phyloP scores from a whole-genome alignment of 1,140 invertebrate genomes.

The Reticulitermes speratus region DNA sequence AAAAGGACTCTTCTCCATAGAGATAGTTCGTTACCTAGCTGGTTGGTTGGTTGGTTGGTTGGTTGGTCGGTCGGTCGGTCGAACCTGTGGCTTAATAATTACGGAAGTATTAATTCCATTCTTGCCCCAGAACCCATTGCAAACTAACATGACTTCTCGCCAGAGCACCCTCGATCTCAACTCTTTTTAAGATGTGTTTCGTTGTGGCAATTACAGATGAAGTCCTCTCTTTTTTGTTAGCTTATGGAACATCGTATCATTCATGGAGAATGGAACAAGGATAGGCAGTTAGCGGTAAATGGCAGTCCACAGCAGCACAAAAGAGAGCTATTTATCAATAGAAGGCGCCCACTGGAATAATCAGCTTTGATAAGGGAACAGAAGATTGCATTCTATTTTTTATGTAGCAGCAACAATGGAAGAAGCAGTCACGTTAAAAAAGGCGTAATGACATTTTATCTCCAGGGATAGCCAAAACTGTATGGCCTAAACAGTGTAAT shows the following conservation, averaged over 20 bases:
- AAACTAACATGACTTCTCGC: too few relatives aligned
- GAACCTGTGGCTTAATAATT: too few relatives aligned
- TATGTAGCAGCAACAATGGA: background rate
- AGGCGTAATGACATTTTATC: background rate
- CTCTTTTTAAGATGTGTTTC: too few relatives aligned
- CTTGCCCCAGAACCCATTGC: too few relatives aligned
- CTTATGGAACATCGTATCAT: background rate
- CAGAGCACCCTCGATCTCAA: too few relatives aligned
- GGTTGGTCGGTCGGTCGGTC: too few relatives aligned
- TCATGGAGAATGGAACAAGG: too few relatives aligned
- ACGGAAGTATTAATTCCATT: too few relatives aligned
- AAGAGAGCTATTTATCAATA: background rate
- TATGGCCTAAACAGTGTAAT: background rate
- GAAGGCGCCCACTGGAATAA: background rate
- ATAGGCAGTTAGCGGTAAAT: background rate
- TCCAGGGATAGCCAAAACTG: background rate
- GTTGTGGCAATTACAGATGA: background rate
- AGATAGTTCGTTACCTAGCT: too few relatives aligned
- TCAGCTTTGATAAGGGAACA: background rate
- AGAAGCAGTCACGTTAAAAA: background rate
- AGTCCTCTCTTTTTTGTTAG: background rate
- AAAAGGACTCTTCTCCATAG: too few relatives aligned
- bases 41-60: too few relatives aligned
- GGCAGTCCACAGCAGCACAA: background rate
- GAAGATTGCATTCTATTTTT: background rate